These are phyloP conservation scores for Prosapia bicincta DNA, from an alignment of 2,888 invertebrate genomes.

Conservation along the genomic window DNA sequence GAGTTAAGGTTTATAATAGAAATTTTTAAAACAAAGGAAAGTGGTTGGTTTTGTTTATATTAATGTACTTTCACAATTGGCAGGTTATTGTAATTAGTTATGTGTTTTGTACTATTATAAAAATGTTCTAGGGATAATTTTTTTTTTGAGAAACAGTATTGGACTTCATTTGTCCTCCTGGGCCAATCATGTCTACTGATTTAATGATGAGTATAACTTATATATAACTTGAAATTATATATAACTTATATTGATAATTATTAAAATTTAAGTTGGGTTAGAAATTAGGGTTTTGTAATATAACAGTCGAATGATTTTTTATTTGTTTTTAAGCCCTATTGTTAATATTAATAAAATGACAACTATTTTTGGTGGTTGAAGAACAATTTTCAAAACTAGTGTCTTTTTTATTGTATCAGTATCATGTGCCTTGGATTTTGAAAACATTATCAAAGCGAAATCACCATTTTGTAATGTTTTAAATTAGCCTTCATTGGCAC, in stretches of 20 bases:
- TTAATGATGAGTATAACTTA: too few species aligned
- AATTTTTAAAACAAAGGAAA: neutral
- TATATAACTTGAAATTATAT: neutral
- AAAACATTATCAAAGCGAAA: constrained; percentile 8
- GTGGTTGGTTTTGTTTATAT: neutral
- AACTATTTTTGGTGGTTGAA: neutral
- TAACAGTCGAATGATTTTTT: neutral
- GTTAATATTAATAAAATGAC: neutral
- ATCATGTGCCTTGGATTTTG: neutral
- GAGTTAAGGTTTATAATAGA: neutral
- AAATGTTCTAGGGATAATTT: too few species aligned
- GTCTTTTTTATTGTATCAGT: neutral
- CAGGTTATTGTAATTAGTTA: neutral
- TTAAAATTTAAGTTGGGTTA: neutral
- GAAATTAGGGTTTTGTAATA: neutral
- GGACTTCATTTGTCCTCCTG: neutral
- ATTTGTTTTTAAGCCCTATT: neutral
- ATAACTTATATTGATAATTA: neutral
- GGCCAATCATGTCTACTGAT: neutral
- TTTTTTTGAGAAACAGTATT: neutral
- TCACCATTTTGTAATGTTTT: constrained; percentile 25
- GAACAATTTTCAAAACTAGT: neutral
- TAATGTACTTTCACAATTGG: neutral
- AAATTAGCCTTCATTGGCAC: constrained; percentile 16
- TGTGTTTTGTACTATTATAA: neutral